phyloP scores from a whole-genome alignment of 2,113 vertebrate species.

The Cacatua alba region DNA sequence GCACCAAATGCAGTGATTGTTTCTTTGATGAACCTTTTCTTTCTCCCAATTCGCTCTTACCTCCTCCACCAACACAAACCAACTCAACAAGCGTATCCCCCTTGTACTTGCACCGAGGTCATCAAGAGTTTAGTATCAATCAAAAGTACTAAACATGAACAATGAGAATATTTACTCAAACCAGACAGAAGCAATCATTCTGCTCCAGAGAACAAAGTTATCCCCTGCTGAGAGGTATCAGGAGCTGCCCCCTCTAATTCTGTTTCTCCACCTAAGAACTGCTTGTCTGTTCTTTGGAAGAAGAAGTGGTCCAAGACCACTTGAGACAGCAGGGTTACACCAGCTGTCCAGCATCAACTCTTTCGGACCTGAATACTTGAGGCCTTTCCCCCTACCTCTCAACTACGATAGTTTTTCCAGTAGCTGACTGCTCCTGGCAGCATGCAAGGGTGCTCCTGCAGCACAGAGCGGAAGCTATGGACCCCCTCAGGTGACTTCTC shows the following conservation, averaged over 20 bases:
- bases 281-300: not conserved
- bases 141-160: not conserved
- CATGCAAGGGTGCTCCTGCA: not conserved
- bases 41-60: not conserved
- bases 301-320: not conserved
- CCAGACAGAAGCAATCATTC: not conserved
- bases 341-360: not conserved
- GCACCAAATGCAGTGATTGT: rapidly evolving
- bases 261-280: not conserved
- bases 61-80: not conserved
- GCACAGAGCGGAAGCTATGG: rapidly evolving
- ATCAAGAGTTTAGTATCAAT: not conserved
- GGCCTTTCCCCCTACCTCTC: not conserved
- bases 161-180: not conserved
- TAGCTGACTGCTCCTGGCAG: not conserved
- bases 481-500: not conserved
- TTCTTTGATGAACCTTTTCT: not conserved
- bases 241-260: not conserved
- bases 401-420: not conserved
- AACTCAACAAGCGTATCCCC: not conserved
- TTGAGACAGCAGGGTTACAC: not conserved
- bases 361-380: rapidly evolving
- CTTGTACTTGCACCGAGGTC: not conserved
- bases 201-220: not conserved
- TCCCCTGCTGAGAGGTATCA: not conserved